Base-by-base conservation (phyloP, 1,140 invertebrate species). In the Zaprionus tsacasi region DNA sequence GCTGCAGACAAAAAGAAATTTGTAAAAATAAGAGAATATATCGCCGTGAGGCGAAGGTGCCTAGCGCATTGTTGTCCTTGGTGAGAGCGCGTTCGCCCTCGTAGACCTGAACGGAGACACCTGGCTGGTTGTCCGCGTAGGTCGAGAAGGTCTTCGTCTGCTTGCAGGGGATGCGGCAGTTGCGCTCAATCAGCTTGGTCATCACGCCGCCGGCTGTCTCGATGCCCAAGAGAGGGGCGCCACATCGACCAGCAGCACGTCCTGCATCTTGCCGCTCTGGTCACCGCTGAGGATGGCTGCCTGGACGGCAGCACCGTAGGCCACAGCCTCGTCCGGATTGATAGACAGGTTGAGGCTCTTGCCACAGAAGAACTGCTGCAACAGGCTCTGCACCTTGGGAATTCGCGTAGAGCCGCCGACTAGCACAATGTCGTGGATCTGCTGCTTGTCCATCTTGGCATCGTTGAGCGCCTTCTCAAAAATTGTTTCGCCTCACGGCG, bases 271-370 rank as follows among this genome's bases (percentile, higher is more conserved):
- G 94, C 95, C 94, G 35, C 94, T 96, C 66, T 94, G 93, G 92
- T 96, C 94, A 40, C 95, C 95, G n/a, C 93, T 95, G 0, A 96
- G 91, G 76, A 96, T 96, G 8, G 96, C 96, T 65, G 97, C 97
- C 91, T 98, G 96, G 1, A 96, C 95, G 4, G 96, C 95, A 3
- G 95, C 95, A 15, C 95, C 95, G 77, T 95, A 96, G 6, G 95
- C 95, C 6, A 96, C 95, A n/a, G 95, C 95, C 92, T 97, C 96
- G 91, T 97, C 96, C 7, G 96, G 96, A 82, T 96, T 96, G 67
- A 96, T 96, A 10, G 95, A 96, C 33, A 96, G 93, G 79, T 95
- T 96, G 11, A 96, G 82, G 27, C 93, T 86, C 93, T 95, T 95
- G n/a, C 95, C 95, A 60, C 93, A 93, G 91, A 95, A 95, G 91